Evolutionary conservation across 2,888 invertebrate species (phyloP), one percentile per base, ranked within the genome.

Genomic region (Gryllus longicercus): DNA sequence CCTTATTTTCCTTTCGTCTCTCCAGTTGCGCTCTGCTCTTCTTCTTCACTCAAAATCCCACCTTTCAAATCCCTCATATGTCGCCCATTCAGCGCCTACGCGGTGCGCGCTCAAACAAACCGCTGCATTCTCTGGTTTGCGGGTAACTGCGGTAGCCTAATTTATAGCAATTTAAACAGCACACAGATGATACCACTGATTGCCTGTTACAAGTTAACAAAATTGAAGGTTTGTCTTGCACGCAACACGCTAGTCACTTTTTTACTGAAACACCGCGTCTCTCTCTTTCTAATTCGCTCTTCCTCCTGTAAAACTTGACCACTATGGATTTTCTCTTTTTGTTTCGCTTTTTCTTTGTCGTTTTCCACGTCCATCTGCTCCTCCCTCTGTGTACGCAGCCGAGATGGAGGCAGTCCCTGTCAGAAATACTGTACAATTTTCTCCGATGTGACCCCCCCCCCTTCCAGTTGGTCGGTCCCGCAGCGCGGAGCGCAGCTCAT

Each of bases 111-210:
- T 18, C 63, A 63, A 63, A 63, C 63, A 63, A 63, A 63, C 10
- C 63, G n/a, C 63, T 63, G 14, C 63, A 63, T 63, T 63, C 63
- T n/a, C 16, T 63, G 63, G 12, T 63, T 63, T n/a, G 63, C n/a
- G 63, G 63, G 63, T 63, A 63, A 63, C 16, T 14, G 63, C n/a
- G 63, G 63, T 5, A 63, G 63, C 63, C 63, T 63, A 63, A 63
- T 63, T 63, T 63, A 63, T 63, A 63, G 63, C 63, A 63, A 63
- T 63, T 63, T 63, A 63, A 63, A 63, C 63, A 63, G 63, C 63
- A 63, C 63, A 63, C 63, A 63, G 12, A 63, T 63, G 63, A 14
- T 63, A 63, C 63, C 14, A 63, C 63, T 63, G 63, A 63, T 63
- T 63, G 63, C 63, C 63, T n/a, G 63, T 63, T 63, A 63, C 63